phyloP scores from a whole-genome alignment of 2,797 vertebrate genomes.

The Molossus molossus region DNA sequence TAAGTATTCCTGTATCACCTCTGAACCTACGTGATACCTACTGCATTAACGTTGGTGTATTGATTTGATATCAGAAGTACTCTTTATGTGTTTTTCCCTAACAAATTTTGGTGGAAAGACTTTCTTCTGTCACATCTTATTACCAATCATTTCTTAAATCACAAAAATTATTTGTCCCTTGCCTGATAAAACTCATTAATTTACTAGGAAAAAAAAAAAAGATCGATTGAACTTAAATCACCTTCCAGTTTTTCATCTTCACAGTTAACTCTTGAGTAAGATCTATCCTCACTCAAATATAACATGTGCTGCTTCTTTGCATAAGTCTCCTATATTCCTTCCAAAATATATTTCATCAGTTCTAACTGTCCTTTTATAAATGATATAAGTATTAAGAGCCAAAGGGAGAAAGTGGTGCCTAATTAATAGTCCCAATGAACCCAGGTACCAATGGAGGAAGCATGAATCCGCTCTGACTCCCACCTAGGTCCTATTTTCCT shows the following conservation, averaged over 20 bases:
- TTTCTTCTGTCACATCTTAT: slow-evolving; percentile 22
- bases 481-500: not conserved
- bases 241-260: not conserved
- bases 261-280: not conserved
- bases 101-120: slow-evolving; percentile 43
- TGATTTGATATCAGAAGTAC: not conserved
- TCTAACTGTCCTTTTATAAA: slow-evolving; percentile 26
- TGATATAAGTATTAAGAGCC: not conserved
- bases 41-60: not conserved
- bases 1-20: slow-evolving; percentile 2
- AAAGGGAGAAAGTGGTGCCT: not conserved
- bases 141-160: slow-evolving; percentile 17
- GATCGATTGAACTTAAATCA: not conserved
- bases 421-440: not conserved
- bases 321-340: not conserved
- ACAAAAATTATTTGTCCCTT: slow-evolving; percentile 13
- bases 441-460: not conserved
- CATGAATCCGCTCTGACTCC: not conserved
- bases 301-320: not conserved
- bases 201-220: not conserved
- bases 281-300: not conserved
- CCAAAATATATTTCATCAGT: not conserved
- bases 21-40: not conserved
- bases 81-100: not conserved
- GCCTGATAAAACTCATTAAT: slow-evolving; percentile 31